These are phyloP conservation scores for Pangasius sanitwongsei DNA, from an alignment of 2,797 vertebrate genomes.

Conservation along the genomic window DNA sequence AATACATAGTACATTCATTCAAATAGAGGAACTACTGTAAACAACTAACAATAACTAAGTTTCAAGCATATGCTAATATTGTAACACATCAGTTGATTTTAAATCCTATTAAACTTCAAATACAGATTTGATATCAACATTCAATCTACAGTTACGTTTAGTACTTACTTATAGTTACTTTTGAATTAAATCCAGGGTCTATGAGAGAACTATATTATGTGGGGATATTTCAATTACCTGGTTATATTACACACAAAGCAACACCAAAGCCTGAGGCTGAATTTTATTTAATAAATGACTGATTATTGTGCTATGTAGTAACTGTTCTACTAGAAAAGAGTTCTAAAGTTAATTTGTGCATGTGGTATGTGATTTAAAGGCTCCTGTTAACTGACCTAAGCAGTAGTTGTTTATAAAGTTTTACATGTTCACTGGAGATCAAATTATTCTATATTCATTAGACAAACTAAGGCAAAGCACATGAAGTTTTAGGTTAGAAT, in stretches of 20 bases:
- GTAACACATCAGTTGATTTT: background rate
- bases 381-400: background rate
- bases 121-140: background rate
- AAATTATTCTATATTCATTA: background rate
- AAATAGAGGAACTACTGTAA: background rate
- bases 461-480: background rate
- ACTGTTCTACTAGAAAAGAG: background rate
- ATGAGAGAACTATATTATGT: background rate
- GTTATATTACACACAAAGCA: background rate
- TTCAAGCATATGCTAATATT: background rate
- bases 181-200: background rate
- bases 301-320: background rate
- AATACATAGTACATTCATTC: constrained; percentile 3
- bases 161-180: background rate
- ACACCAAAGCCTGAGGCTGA: background rate
- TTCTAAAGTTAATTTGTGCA: background rate
- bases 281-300: background rate
- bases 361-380: background rate
- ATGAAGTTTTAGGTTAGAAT: background rate
- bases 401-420: background rate
- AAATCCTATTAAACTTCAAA: background rate
- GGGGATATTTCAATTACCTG: background rate
- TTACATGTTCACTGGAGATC: background rate
- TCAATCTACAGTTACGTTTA: background rate
- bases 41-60: background rate